A percentile compares a stretch with the other conserved stretches of the same genome.
Evolutionary conservation across 2,888 invertebrate genomes (phyloP).

Genomic region (Agriotes lineatus): DNA sequence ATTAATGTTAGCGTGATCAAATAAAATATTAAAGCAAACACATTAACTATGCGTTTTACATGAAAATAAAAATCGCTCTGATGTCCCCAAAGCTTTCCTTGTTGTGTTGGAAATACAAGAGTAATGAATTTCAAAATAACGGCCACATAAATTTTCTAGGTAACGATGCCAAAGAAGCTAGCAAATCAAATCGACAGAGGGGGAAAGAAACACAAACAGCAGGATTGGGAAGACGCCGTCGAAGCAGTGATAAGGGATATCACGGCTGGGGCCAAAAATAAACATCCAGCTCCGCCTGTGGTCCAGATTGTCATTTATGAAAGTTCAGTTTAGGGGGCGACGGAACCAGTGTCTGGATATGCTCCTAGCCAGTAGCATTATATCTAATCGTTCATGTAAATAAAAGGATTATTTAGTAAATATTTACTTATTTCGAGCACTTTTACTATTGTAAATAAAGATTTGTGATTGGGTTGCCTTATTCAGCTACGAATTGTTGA

Average conservation of each 20-base stretch:
- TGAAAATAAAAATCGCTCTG: background rate
- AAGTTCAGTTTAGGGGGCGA: conserved; percentile 77
- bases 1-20: too few species aligned
- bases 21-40: too few species aligned
- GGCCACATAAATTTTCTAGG: conserved; percentile 63
- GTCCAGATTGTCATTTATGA: conserved; percentile 90
- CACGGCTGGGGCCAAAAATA: conserved; percentile 70
- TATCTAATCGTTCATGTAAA: conserved; percentile 20
- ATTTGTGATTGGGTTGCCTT: too few species aligned
- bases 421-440: background rate
- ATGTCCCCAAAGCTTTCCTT: background rate
- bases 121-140: background rate
- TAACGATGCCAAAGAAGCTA: conserved; percentile 76
- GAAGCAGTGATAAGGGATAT: conserved; percentile 82
- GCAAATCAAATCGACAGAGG: conserved; percentile 58
- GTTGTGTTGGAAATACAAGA: too few species aligned
- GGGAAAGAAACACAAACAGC: conserved; percentile 69
- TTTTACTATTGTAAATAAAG: too few species aligned
- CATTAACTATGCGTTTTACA: background rate
- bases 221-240: conserved; percentile 81
- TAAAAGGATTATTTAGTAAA: conserved; percentile 4
- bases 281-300: conserved; percentile 70
- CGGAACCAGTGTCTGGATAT: too few species aligned
- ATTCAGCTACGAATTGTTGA: too few species aligned
- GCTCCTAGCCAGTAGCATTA: background rate